Evolutionary conservation across 2,888 invertebrate genomes (phyloP), one percentile per base, ranked within the genome.

Genomic region (Xanthia togata): DNA sequence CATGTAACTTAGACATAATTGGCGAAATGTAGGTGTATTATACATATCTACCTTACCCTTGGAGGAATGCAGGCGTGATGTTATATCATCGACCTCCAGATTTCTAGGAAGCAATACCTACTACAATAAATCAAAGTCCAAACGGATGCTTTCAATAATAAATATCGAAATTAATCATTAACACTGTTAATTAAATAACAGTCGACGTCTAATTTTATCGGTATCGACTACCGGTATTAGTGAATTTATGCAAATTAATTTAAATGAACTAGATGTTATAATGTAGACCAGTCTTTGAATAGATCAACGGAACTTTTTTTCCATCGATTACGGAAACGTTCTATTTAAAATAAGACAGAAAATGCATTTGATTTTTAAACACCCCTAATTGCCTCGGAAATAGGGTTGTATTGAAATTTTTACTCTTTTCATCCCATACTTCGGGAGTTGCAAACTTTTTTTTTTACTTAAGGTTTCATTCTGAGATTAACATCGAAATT

Each of bases 241-340:
- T 80, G 60, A 73, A 84, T 80, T 83, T 74, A 84, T 83, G 76
- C 23, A 59, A 83, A 83, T 83, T 26, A 31, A 62, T 70, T 57
- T 41, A 38, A 64, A 55, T 38, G 55, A 57, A 76, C 3, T 73
- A 62, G 71, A 38, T 71, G 65, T 63, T 74, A 9, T 55, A 57
- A 38, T 68, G 44, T 26, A 8, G 60, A 73, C 60, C 47, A 47
- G 55, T 64, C 53, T 79, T 70, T 31, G 60, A 57, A 69, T 71
- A 31, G 31, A 67, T 2, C 70, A 83, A 76, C 73, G 83, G 84
- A 80, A 80, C 47, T 68, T 83, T 83, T 44, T 73, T 60, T 26
- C 26, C 5, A 23, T 70, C 5, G 53, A 67, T 63, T n/a, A 68
- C 5, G 59, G 55, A 83, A 53, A 75, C 8, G 1, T 47, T 50